A percentile compares a stretch with the other conserved stretches of the same genome.
Conservation (phyloP, 2,113 vertebrate genomes). For the Orcinus orca region DNA sequence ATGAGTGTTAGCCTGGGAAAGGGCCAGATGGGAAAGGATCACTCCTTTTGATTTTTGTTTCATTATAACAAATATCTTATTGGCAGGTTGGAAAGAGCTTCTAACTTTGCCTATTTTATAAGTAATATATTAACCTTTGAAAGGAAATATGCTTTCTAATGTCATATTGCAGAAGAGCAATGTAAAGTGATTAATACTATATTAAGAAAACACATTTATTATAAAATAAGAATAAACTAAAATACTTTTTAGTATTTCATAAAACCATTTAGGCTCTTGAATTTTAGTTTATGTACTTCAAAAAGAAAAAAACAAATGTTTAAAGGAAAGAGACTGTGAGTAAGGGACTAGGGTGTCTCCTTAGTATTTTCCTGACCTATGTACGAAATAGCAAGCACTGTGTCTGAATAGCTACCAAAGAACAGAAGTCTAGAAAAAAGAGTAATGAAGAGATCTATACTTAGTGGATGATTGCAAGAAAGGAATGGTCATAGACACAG, state of each 20-base stretch:
- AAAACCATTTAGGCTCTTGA: neutral
- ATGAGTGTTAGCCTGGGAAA: neutral
- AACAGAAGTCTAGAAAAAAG: neutral
- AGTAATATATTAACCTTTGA: neutral
- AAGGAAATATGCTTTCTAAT: neutral
- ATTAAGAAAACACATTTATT: neutral
- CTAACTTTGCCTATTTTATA: neutral
- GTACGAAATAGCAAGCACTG: neutral
- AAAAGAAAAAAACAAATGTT: neutral
- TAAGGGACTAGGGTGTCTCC: neutral
- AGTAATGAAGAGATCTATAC: neutral
- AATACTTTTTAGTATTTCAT: constrained; percentile 1
- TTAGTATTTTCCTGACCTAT: neutral
- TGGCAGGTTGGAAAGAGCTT: neutral
- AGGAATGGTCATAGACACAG: neutral
- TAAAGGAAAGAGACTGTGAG: neutral
- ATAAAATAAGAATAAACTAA: neutral
- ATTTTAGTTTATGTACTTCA: constrained; percentile 5
- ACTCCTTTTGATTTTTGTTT: neutral
- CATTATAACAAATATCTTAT: neutral
- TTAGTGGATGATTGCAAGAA: neutral
- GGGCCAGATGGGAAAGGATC: neutral
- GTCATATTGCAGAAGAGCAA: neutral
- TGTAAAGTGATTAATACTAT: neutral
- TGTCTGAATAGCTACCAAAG: neutral